Base-by-base conservation (phyloP, 1,140 invertebrate genomes). In the Leptinotarsa texana region DNA sequence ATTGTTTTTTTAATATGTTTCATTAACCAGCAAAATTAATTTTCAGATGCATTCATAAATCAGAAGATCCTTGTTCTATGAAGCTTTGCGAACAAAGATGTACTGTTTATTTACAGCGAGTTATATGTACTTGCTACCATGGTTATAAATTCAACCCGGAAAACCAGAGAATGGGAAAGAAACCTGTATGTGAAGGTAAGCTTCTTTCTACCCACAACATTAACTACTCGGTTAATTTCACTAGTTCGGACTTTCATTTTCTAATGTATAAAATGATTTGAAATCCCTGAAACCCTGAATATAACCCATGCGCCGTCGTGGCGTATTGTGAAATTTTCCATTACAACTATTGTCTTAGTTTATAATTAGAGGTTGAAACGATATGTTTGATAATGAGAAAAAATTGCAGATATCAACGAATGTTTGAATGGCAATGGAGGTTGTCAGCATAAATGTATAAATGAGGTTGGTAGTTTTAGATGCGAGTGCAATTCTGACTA, bases 401-500 rank as follows among this genome's bases (percentile, higher is more conserved):
- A 42, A 42, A 69, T 78, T 79, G 22, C 74, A 92, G 92, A 94
- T 83, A 87, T 93, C 61, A 87, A 94, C 83, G 93, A 94, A 83
- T 94, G 93, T 80, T 79, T 82, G 6, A 84, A 86, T n/a, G 85
- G 87, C 72, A 91, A 89, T 51, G 88, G 88, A 1, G 88, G 88
- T 11, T 92, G 91, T 78, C 87, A 90, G 73, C 89, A 91, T 63
- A 83, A 84, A 22, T 92, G 91, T 75, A 85, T 88, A 33, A 92
- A 92, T 82, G 87, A 88, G 66, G 82, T 85, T 2, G 91, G 91
- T 3, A 85, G 87, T 21, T 89, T 87, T 82, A 84, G 86, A 75
- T 92, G 91, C 81, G 84, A 84, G 68, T 92, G 91, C 80, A 75
- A 81, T 2, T 78, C 84, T 24, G 89, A 89, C 4, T 88, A 86